Percentiles rank a stretch among this genome's conserved stretches.
Conservation (phyloP, 37 sponge, comb jelly and placozoan species). For the Halichondria panicea region DNA sequence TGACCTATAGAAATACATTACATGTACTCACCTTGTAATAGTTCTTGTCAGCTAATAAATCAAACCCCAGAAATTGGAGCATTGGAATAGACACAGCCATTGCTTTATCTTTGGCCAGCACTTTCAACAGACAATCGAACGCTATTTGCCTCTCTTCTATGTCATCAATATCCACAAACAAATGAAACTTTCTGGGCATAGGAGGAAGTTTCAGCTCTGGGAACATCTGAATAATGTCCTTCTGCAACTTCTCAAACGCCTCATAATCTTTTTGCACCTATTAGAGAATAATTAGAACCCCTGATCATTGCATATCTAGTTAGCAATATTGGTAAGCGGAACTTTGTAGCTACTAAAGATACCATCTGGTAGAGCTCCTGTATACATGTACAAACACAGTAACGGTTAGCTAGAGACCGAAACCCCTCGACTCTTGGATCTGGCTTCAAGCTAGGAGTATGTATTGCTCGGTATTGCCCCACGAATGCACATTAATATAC, state of each 20-base stretch:
- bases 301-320: no score
- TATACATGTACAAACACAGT: no score
- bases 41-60: conserved; percentile 38
- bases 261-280: conserved; percentile 65
- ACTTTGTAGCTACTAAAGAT: no score
- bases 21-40: conserved; percentile 39
- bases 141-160: conserved; percentile 66
- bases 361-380: no score
- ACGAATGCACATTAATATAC: no score
- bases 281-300: not conserved
- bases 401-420: no score
- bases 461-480: no score
- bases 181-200: conserved; percentile 52
- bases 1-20: no score
- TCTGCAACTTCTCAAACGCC: conserved; percentile 73
- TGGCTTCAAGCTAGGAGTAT: not conserved
- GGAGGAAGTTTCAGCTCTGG: conserved; percentile 55
- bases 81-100: conserved; percentile 38
- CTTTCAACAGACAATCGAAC: conserved; percentile 63
- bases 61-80: conserved; percentile 54
- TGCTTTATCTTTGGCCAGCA: conserved; percentile 20
- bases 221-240: conserved; percentile 26
- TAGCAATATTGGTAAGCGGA: no score
- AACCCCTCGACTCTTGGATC: no score
- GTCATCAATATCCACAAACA: conserved; percentile 51